Conservation (phyloP, 2,888 invertebrate genomes). For the Malacosoma neustria region DNA sequence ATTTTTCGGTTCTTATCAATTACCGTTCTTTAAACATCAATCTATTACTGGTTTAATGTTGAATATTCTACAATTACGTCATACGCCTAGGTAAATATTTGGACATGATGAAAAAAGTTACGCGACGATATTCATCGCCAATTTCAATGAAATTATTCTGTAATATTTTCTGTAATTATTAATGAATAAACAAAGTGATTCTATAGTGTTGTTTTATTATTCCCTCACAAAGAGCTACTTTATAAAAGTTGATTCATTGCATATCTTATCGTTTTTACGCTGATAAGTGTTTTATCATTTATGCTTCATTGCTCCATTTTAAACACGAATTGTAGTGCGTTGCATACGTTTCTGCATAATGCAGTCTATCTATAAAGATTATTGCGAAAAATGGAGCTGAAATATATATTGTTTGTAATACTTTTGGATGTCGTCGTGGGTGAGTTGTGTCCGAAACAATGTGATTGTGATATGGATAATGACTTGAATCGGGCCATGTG, state of each 20-base stretch:
- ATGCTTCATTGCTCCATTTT: slow-evolving; percentile 49
- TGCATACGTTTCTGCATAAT: slow-evolving; percentile 34
- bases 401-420: slow-evolving; percentile 21
- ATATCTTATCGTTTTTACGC: slow-evolving; percentile 43
- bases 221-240: too few relatives aligned
- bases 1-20: too few relatives aligned
- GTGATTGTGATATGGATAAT: slow-evolving; percentile 68
- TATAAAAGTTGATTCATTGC: too few relatives aligned
- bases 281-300: slow-evolving; percentile 50
- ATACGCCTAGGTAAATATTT: too few relatives aligned
- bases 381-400: slow-evolving; percentile 42
- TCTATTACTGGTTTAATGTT: too few relatives aligned
- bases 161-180: too few relatives aligned
- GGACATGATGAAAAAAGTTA: too few relatives aligned
- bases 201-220: too few relatives aligned
- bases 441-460: slow-evolving; percentile 67
- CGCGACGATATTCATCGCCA: too few relatives aligned
- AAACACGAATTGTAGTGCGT: slow-evolving; percentile 30
- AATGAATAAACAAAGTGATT: neutral
- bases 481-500: slow-evolving; percentile 66
- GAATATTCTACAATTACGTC: too few relatives aligned
- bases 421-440: slow-evolving; percentile 18
- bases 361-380: slow-evolving; percentile 23
- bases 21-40: too few relatives aligned
- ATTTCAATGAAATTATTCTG: too few relatives aligned